Evolutionary conservation across 2,888 invertebrate species (phyloP), one percentile per base, ranked within the genome.

Genomic region (Aspidiotus rigidus): DNA sequence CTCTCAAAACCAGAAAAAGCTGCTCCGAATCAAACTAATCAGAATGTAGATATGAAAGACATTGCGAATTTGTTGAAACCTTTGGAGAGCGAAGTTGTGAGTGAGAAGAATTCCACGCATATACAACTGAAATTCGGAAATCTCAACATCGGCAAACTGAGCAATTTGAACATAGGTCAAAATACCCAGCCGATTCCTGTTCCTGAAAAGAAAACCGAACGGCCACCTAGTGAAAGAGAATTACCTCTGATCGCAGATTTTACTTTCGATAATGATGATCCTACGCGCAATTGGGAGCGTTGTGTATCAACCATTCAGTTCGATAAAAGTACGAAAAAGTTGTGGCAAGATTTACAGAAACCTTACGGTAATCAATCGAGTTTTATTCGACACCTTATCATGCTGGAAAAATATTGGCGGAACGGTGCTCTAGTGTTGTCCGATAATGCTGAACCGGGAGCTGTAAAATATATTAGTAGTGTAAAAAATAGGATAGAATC

Each of bases 361-460:
- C 92, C 92, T 0, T 92, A 92, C 74, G 92, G 91, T 5, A 91
- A 90, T 77, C 90, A 90, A 75, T 90, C 90, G 57, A 90, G 90
- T 73, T 92, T 92, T 76, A 79, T 92, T 1, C 81, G 90, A 8
- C 92, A 92, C 78, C 79, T 92, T 53, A 86, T 91, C 64, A 79
- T 91, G 7, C 76, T 92, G 72, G 92, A 92, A 74, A 91, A 91
- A 76, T 90, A 90, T 77, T 90, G 88, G 76, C 82, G 91, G 69
- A 86, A 86, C 72, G 91, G 91, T 0, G 90, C 91, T 75, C 78
- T 92, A 62, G 82, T 89, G 0, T 76, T 91, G 13, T 84, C 89
- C 0, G 84, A 86, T 6, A 85, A 83, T 72, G 90, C 91, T 0
- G 84, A 86, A 13, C 84, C 86, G 1, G 86, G 86, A 74, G 89